Evolutionary conservation across 2,113 vertebrate genomes (phyloP), one percentile per base, ranked within the genome.

Genomic region (Collichthys lucidus): DNA sequence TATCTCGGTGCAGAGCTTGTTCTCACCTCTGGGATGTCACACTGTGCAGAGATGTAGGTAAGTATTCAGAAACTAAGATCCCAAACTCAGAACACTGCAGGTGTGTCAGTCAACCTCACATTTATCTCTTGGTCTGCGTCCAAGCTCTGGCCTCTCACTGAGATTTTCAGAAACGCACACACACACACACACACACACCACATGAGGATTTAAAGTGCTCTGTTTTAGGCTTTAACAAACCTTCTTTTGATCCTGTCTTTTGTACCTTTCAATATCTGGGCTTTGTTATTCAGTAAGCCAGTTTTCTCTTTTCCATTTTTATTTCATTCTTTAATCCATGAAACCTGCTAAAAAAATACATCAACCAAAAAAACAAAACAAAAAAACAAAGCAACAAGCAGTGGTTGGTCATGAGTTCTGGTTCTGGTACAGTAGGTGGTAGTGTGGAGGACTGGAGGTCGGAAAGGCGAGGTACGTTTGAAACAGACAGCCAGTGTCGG

Each of bases 61-160:
- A 31, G 61, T 81, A 42, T 71, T 65, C 75, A 61, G 61, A 61
- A 78, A 85, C 20, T 17, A 17, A 59, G 62, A 68, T 85, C 64
- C 53, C 72, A 56, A 84, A 83, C 79, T 44, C 26, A 49, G 61
- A 59, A 56, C 61, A 46, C 42, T 71, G 40, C 69, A 61, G 79
- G 67, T 77, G 53, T 73, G 64, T 85, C 60, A 74, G 73, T 74
- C 52, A 65, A 22, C 60, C 73, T 80, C 35, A 68, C 56, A 74
- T 71, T 78, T 80, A 74, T 75, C 67, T 57, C 72, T 80, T 74
- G 46, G 40, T 62, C 72, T 77, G 26, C 20, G 11, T 82, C 67
- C 11, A 73, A 82, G 44, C 17, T 2, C 15, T 0, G 47, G 42
- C 52, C 42, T 22, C 60, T 71, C 11, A 26, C 22, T 62, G 55